A percentile compares a stretch with the other conserved stretches of the same genome.
These are phyloP conservation scores for Callorhinus ursinus DNA, from an alignment of 2,113 vertebrate species.

Conservation along the genomic window DNA sequence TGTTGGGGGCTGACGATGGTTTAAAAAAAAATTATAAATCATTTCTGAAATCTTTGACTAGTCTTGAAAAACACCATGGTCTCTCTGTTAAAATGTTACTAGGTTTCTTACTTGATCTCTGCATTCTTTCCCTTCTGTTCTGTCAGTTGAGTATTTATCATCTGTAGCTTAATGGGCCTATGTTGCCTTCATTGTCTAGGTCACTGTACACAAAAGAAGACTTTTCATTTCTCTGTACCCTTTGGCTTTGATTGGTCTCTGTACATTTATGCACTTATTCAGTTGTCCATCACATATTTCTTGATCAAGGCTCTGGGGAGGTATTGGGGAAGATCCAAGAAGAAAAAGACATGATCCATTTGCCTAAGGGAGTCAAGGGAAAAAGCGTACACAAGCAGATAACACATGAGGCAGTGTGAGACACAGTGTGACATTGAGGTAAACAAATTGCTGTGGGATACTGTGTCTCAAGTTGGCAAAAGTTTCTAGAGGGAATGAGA, in stretches of 20 bases:
- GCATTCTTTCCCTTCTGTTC: not conserved
- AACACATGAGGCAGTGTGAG: not conserved
- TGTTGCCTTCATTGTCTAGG: not conserved
- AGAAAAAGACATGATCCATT: not conserved
- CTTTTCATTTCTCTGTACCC: not conserved
- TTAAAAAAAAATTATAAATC: not conserved
- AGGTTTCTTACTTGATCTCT: not conserved
- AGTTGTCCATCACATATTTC: not conserved
- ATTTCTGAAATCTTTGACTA: constrained; percentile 41
- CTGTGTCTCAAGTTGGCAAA: constrained; percentile 5
- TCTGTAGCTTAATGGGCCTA: not conserved
- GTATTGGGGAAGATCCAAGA: not conserved
- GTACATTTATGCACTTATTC: not conserved
- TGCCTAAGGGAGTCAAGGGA: not conserved
- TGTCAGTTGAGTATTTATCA: not conserved
- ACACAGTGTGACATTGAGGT: not conserved
- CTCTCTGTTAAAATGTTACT: not conserved
- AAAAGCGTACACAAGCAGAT: not conserved
- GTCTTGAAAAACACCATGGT: not conserved
- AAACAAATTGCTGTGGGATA: not conserved
- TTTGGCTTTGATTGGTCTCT: not conserved
- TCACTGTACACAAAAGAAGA: not conserved
- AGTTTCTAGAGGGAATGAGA: not conserved
- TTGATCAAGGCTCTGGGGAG: not conserved
- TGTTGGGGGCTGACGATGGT: not conserved